These are phyloP conservation scores for Poeciliopsis occidentalis DNA, from an alignment of 2,113 vertebrate genomes.

Conservation along the genomic window DNA sequence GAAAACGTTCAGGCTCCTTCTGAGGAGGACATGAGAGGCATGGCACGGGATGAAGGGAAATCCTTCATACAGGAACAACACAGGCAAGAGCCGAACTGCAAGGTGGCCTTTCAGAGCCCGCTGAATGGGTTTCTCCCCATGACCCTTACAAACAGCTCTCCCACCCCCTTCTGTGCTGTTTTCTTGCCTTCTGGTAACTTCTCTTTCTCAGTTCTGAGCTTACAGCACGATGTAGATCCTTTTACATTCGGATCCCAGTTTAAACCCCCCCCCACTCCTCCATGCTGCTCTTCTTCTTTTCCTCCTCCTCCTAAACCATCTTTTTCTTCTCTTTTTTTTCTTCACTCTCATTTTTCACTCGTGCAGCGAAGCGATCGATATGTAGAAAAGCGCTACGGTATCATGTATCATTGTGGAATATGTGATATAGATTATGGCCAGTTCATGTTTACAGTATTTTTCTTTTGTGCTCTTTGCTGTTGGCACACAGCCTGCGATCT, in stretches of 20 bases:
- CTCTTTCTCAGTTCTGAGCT: constrained; percentile 51
- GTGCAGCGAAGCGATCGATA: constrained; percentile 69
- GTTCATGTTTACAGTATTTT: constrained; percentile 76
- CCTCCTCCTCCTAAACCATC: constrained; percentile 45
- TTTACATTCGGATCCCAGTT: constrained; percentile 76
- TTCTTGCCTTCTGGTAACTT: constrained; percentile 78
- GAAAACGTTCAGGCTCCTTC: constrained; percentile 73
- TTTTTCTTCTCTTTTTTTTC: constrained; percentile 58
- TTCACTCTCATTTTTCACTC: constrained; percentile 76
- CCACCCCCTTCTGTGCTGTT: constrained; percentile 52
- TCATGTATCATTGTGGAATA: constrained; percentile 76
- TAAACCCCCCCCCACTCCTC: constrained; percentile 16
- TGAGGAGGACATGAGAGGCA: constrained; percentile 80
- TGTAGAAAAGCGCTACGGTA: constrained; percentile 68
- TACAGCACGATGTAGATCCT: constrained; percentile 73
- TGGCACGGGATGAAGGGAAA: constrained; percentile 82
- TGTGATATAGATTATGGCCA: constrained; percentile 73
- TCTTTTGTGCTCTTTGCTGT: constrained; percentile 50
- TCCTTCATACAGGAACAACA: constrained; percentile 73
- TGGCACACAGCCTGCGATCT: constrained; percentile 12
- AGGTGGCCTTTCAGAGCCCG: constrained; percentile 77
- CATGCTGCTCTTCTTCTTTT: constrained; percentile 19
- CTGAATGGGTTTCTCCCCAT: constrained; percentile 72
- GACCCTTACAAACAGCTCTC: constrained; percentile 57
- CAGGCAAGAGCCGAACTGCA: constrained; percentile 63